phyloP scores from a whole-genome alignment of 2,113 vertebrate species.

The Grus americana region DNA sequence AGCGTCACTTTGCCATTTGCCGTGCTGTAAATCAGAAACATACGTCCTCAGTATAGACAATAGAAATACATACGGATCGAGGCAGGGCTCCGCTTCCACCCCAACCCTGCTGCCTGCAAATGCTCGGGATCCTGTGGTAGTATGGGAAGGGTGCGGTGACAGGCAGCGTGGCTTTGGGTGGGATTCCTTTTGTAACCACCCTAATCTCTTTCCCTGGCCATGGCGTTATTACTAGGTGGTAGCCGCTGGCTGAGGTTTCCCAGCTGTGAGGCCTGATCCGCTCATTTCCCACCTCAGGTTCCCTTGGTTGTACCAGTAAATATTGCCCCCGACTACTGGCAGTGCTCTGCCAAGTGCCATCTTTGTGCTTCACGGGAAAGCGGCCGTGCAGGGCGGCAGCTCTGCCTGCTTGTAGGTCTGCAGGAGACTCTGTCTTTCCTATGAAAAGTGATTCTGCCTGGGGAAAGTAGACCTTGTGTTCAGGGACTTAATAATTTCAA shows the following conservation, averaged over 20 bases:
- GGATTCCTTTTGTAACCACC: neutral
- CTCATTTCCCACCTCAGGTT: neutral
- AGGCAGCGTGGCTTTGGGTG: neutral
- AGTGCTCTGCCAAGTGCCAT: neutral
- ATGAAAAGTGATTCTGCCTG: slow-evolving; percentile 45
- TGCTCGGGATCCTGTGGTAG: rapidly evolving
- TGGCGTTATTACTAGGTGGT: neutral
- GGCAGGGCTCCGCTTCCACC: neutral
- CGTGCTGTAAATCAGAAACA: neutral
- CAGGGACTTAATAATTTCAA: slow-evolving; percentile 52
- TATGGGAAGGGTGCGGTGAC: neutral
- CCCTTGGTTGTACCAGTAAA: neutral
- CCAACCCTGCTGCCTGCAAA: neutral
- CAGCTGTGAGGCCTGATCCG: neutral
- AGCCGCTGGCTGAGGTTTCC: neutral
- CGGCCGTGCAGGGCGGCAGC: neutral
- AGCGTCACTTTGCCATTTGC: neutral
- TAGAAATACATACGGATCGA: neutral
- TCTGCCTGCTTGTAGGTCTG: slow-evolving; percentile 44
- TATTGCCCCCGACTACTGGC: neutral
- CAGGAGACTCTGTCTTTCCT: slow-evolving; percentile 26
- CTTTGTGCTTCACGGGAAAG: neutral
- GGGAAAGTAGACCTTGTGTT: neutral
- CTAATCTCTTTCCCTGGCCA: neutral
- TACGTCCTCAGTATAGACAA: neutral